These are phyloP conservation scores for Steinernema khuongi DNA, from an alignment of 1,140 invertebrate species.

Conservation along the genomic window DNA sequence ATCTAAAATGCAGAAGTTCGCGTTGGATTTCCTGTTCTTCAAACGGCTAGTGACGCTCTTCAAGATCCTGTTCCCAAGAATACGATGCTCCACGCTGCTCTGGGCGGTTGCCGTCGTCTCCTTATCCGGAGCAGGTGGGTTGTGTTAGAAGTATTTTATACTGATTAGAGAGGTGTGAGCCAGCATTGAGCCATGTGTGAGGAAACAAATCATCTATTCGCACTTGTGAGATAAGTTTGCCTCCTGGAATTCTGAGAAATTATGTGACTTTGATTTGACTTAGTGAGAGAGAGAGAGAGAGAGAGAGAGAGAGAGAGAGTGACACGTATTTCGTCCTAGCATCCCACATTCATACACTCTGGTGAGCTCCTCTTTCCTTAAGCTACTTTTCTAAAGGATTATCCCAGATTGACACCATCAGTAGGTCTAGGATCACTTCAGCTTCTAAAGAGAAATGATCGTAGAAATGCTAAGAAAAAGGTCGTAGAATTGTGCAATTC, in stretches of 20 bases:
- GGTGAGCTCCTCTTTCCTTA: too few species aligned
- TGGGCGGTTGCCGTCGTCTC: slow-evolving; percentile 38
- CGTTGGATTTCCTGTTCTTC: slow-evolving; percentile 25
- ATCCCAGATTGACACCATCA: too few species aligned
- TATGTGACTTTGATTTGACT: slow-evolving; percentile 13
- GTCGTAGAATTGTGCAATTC: too few species aligned
- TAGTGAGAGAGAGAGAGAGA: slow-evolving; percentile 20
- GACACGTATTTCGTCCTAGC: too few species aligned
- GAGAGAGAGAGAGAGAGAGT: too few species aligned
- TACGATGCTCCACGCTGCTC: slow-evolving; percentile 26
- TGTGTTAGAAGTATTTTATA: slow-evolving; percentile 23
- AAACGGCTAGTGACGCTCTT: slow-evolving; percentile 19
- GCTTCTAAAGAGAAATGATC: too few species aligned
- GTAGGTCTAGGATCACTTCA: too few species aligned
- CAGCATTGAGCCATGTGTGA: not conserved
- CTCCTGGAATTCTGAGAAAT: not conserved
- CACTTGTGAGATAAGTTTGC: slow-evolving; percentile 16
- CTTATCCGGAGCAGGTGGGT: slow-evolving; percentile 40
- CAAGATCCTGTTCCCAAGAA: slow-evolving; percentile 38
- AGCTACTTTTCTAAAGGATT: too few species aligned
- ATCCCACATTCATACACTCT: too few species aligned
- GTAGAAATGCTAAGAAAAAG: too few species aligned
- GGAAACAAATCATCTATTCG: not conserved
- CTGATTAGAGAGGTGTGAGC: slow-evolving; percentile 15
- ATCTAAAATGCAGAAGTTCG: slow-evolving; percentile 21